These are phyloP conservation scores for Salvator merianae DNA, from an alignment of 2,113 vertebrate genomes.

Conservation along the genomic window DNA sequence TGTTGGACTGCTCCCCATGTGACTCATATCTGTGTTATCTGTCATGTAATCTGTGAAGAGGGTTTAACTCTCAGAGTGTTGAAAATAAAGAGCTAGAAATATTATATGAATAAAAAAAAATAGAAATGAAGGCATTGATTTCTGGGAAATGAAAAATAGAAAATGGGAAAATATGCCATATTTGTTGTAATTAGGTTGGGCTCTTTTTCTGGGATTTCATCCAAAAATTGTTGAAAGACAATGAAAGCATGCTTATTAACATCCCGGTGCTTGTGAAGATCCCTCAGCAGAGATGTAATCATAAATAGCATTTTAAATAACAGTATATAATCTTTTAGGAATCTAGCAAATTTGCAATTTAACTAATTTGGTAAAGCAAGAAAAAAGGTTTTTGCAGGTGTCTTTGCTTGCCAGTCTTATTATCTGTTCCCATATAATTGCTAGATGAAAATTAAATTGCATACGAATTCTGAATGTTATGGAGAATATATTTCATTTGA, in stretches of 20 bases:
- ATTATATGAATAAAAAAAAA: too few relatives aligned
- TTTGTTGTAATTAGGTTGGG: not conserved
- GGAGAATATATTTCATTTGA: not conserved
- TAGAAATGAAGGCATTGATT: too few relatives aligned
- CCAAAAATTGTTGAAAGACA: not conserved
- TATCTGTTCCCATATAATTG: not conserved
- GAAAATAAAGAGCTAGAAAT: not conserved
- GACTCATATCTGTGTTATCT: too few relatives aligned
- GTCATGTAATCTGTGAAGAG: too few relatives aligned
- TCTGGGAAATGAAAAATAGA: not conserved
- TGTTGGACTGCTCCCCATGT: too few relatives aligned
- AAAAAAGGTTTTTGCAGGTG: not conserved
- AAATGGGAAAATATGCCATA: not conserved
- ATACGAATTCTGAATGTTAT: slow-evolving; percentile 4
- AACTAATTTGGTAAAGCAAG: not conserved
- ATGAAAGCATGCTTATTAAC: not conserved
- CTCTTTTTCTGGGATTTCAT: not conserved
- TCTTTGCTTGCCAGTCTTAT: slow-evolving; percentile 1
- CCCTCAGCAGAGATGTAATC: not conserved
- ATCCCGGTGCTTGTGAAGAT: not conserved
- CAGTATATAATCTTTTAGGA: not conserved
- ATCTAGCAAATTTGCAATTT: not conserved
- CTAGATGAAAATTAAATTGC: slow-evolving; percentile 8
- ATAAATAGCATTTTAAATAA: not conserved
- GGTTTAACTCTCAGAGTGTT: too few relatives aligned